Evolutionary conservation across 2,113 vertebrate species (phyloP), one percentile per base, ranked within the genome.

Genomic region (Copsychus sechellarum): DNA sequence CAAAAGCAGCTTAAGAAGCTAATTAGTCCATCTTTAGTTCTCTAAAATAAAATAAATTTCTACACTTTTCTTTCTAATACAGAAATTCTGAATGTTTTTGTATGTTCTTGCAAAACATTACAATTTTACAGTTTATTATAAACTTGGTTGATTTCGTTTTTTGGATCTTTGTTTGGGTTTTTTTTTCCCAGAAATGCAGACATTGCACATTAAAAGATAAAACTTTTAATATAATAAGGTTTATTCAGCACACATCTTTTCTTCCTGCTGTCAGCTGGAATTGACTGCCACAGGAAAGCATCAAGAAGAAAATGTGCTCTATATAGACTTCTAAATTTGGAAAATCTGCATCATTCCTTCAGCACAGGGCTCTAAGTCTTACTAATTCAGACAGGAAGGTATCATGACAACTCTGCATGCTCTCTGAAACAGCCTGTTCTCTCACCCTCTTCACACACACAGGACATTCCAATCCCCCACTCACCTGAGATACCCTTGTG

Each of bases 251-350:
- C 81, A 54, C 50, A 53, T 91, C 12, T 88, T 81, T 93, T 95
- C 78, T 92, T 87, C 82, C 92, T 90, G 82, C 71, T 96, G 85
- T 88, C 93, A 95, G 74, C 82, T 76, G 54, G 79, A 93, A 88
- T 50, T 76, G 81, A 56, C 73, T 93, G 84, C 40, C 57, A 76
- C 70, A 90, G 70, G 78, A 93, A 91, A 81, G 73, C 51, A 82
- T 43, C 5, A 2, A 71, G 92, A 82, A 86, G 78, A 94, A 90
- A 93, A 92, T 67, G 20, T 69, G 62, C 76, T 82, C 81, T 65
- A 12, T 48, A 79, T 0, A 3, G 88, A 45, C 45, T 88, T 95
- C 90, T 93, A 95, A 93, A 86, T 94, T 69, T 83, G 90, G 90
- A 92, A 95, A 90, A 80, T 86, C 50, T 88, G 42, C 38, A 70